Base-by-base conservation (phyloP, 1,140 invertebrate species). In the Oncopodura yosiiana region DNA sequence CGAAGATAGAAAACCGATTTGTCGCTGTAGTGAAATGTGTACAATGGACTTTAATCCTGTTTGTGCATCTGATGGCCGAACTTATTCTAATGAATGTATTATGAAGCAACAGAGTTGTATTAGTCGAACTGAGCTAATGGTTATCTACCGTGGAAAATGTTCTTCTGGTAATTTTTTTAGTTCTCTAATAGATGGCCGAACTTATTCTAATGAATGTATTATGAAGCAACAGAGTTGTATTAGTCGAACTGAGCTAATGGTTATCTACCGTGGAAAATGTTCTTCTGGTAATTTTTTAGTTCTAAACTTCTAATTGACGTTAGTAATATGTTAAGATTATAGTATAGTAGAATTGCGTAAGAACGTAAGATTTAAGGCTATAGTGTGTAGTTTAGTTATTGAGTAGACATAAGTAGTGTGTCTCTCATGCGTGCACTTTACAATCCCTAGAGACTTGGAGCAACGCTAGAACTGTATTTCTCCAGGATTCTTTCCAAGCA, bases 141-240 rank as follows among this genome's bases (percentile, higher is more conserved):
- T 87, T 53, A 81, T 87, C 63, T 87, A 87, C 68, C 78, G 79
- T 45, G 86, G 84, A 52, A 80, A 81, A 69, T 89, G 87, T 69
- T 64, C 65, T 38, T 60, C 65, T 43, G 69, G 71, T 71, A 57
- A 58, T 64, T 56, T 12, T 21, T 38, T 38, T 38, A 38, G 8
- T 34, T 34, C 32, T 34, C 32, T 34, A 9, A 53, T 49, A 11
- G 50, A 63, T 38, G 70, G 71, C 14, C 69, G 71, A 49, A 77
- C 75, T 9, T 79, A 79, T 65, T 69, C 69, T 50, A 78, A 76
- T 53, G n/a, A n/a, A n/a, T 79, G 78, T 64, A 62, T 73, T 16
- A 66, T 79, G 58, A 65, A 67, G 27, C 66, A 73, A n/a, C 70
- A 73, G 55, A 70, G 66, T 8, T 75, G 73, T 62, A 69, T 68